Base-by-base conservation (phyloP, 2,113 vertebrate genomes). In the Catharus fuscescens region DNA sequence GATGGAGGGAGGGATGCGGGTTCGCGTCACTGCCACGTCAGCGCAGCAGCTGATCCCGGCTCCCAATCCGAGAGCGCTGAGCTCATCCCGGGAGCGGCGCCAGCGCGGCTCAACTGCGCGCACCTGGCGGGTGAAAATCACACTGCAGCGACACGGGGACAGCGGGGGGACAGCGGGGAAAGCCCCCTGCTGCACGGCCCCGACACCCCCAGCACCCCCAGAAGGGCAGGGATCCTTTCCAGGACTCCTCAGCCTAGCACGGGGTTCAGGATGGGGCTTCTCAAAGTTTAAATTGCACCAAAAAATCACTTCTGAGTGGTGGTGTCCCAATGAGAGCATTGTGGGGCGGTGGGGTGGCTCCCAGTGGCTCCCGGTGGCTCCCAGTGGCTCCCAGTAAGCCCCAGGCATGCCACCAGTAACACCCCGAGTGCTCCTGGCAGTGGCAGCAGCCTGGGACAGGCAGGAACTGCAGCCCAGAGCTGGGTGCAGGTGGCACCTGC, bases 21-120 rank as follows among this genome's bases (percentile, higher is more conserved):
- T 54, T 66, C 53, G 80, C 88, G 92, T 81, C 91, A 67, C 53
- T 4, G 26, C 8, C 86, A 2, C 89, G 73, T 94, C 98, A 67
- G 82, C 21, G 69, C 36, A 95, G 96, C 98, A 98, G 92, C 97
- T 97, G 98, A 98, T 96, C 36, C 14, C 59, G n/a, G 94, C 95
- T 73, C 44, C 98, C 98, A 98, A 98, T 98, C 97, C 13, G 60
- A 14, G 15, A 14, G 40, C 72, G 83, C 97, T 98, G 97, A 98
- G 92, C 81, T 98, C 98, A 98, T 80, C 67, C 60, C 40, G 29
- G 97, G 95, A 89, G 85, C 77, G 8, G 95, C 92, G 98, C 98
- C 98, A 98, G 96, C 78, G 26, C 8, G 54, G 97, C 98, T 99
- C 99, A 98, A 99, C 98, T 99, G 99, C 99, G 98, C 99, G 0